phyloP scores from a whole-genome alignment of 2,113 vertebrate species.

The Protobothrops flavoviridis region DNA sequence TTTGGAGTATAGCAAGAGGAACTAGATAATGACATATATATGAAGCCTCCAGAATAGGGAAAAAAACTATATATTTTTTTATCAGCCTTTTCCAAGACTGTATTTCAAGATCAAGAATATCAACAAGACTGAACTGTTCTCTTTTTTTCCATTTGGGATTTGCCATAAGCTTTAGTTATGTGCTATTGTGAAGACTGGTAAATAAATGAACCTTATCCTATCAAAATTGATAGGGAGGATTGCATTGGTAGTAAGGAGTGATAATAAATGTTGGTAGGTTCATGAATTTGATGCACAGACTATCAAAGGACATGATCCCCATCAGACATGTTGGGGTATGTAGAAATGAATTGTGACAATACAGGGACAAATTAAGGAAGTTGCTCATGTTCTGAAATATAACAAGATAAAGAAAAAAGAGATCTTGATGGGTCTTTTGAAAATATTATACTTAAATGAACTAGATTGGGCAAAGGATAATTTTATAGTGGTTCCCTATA shows the following conservation, averaged over 20 bases:
- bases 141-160: not conserved
- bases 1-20: not conserved
- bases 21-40: not conserved
- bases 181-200: not conserved
- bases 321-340: not conserved
- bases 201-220: not conserved
- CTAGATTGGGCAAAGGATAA: not conserved
- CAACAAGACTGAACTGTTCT: not conserved
- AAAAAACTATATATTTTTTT: not conserved
- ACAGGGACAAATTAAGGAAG: not conserved
- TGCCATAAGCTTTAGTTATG: not conserved
- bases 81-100: not conserved
- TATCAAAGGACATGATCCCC: not conserved
- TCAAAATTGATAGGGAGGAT: not conserved
- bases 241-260: not conserved
- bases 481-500: not conserved
- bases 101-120: not conserved
- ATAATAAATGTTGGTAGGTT: not conserved
- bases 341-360: not conserved
- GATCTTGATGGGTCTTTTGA: not conserved
- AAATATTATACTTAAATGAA: not conserved
- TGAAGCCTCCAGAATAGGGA: not conserved
- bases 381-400: not conserved
- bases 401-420: not conserved
- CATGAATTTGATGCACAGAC: not conserved